These are phyloP conservation scores for Creontiades dilutus DNA, from an alignment of 2,888 invertebrate species.

Conservation along the genomic window DNA sequence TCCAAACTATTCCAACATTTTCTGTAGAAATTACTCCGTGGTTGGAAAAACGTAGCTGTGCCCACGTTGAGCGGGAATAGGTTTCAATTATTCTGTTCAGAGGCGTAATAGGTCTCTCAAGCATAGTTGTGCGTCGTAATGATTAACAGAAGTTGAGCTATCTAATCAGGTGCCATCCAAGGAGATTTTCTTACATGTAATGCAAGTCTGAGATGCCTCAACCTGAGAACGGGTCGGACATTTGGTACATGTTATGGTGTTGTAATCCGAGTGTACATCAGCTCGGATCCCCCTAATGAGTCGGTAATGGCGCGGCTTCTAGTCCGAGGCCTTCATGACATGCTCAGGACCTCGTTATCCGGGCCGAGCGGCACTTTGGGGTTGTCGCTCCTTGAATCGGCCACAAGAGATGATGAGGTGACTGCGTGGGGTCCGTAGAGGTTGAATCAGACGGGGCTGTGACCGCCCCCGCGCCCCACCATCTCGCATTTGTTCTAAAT, in stretches of 20 bases:
- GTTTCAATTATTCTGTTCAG: too few relatives aligned
- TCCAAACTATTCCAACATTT: too few relatives aligned
- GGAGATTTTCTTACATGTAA: too few relatives aligned
- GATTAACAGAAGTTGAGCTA: too few relatives aligned
- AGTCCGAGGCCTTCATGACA: not conserved
- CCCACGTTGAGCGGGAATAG: too few relatives aligned
- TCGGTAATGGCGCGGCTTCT: slow-evolving; percentile 19
- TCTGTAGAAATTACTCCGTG: too few relatives aligned
- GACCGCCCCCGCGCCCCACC: too few relatives aligned
- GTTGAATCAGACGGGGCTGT: slow-evolving; percentile 11
- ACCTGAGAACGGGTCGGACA: not conserved
- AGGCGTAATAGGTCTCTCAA: too few relatives aligned
- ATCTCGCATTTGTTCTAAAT: too few relatives aligned
- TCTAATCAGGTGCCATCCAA: too few relatives aligned
- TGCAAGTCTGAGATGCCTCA: not conserved
- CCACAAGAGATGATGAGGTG: slow-evolving; percentile 15
- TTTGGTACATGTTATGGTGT: slow-evolving; percentile 30
- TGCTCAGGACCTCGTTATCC: slow-evolving; percentile 4
- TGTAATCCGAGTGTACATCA: slow-evolving; percentile 19
- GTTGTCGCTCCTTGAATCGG: not conserved
- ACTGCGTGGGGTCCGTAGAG: slow-evolving; percentile 20
- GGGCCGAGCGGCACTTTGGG: slow-evolving; percentile 17
- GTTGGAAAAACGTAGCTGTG: too few relatives aligned
- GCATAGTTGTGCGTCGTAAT: too few relatives aligned
- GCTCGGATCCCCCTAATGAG: slow-evolving; percentile 26